phyloP scores from a whole-genome alignment of 2,888 invertebrate species.

The Lysandra bellargus region DNA sequence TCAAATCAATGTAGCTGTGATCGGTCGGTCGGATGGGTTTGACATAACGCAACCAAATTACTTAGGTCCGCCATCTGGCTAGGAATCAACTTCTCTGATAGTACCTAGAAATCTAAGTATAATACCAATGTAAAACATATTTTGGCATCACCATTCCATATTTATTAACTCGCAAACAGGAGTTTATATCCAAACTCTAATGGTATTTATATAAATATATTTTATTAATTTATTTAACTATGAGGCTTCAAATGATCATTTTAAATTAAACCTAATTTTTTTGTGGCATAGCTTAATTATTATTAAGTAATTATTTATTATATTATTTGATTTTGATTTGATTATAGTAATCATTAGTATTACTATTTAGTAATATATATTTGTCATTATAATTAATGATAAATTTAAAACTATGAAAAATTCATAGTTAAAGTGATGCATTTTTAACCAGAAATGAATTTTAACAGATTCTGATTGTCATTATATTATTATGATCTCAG shows the following conservation, averaged over 20 bases:
- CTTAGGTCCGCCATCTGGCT: too few relatives aligned
- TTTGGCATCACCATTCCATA: too few relatives aligned
- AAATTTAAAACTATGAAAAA: background rate
- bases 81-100: too few relatives aligned
- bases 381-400: too few relatives aligned
- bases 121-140: too few relatives aligned
- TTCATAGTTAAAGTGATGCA: background rate
- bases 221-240: background rate
- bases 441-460: background rate
- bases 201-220: background rate
- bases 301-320: background rate
- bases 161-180: background rate
- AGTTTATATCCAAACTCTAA: background rate
- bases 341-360: too few relatives aligned
- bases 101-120: too few relatives aligned
- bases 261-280: background rate
- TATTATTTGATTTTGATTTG: too few relatives aligned
- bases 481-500: conserved; percentile 6
- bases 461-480: background rate
- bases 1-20: too few relatives aligned
- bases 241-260: background rate
- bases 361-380: too few relatives aligned
- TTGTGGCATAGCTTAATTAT: background rate
- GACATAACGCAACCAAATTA: too few relatives aligned
- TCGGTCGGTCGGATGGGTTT: too few relatives aligned